Percentiles rank a stretch among this genome's conserved stretches.
Conservation (phyloP, 2,797 vertebrate genomes). For the Euphonia xanthogaster region DNA sequence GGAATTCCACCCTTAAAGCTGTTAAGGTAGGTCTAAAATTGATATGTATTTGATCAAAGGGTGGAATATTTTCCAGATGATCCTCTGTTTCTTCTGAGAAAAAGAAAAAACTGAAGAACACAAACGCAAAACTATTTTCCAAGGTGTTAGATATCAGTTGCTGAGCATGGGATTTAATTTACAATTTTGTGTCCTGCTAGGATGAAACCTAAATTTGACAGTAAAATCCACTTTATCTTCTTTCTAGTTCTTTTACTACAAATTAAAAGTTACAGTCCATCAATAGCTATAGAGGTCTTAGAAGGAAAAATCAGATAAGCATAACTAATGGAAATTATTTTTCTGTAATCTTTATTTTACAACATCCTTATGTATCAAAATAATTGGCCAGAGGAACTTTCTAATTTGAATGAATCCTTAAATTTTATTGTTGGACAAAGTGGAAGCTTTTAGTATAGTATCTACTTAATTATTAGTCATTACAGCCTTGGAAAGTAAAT, state of each 20-base stretch:
- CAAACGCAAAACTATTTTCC: background rate
- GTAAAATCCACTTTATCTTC: background rate
- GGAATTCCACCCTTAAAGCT: conserved; percentile 33
- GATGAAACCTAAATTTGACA: background rate
- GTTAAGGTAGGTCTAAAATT: conserved; percentile 52
- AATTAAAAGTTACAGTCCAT: background rate
- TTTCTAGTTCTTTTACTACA: background rate
- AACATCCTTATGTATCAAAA: background rate
- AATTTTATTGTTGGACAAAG: background rate
- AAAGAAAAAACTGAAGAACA: background rate
- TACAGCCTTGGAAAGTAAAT: background rate
- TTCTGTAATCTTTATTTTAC: background rate
- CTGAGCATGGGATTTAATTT: background rate
- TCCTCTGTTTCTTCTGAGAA: background rate
- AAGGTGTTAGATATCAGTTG: conserved; percentile 1
- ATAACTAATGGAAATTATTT: background rate
- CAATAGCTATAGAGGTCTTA: background rate
- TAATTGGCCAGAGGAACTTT: background rate
- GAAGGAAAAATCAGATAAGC: background rate
- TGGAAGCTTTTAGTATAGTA: background rate
- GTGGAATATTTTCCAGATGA: conserved; percentile 62
- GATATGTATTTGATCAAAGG: conserved; percentile 55
- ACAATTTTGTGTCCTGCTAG: background rate
- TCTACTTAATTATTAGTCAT: background rate
- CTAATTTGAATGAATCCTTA: background rate